Conservation (phyloP, 2,888 invertebrate species). For the Ichneumoninae sp. region DNA sequence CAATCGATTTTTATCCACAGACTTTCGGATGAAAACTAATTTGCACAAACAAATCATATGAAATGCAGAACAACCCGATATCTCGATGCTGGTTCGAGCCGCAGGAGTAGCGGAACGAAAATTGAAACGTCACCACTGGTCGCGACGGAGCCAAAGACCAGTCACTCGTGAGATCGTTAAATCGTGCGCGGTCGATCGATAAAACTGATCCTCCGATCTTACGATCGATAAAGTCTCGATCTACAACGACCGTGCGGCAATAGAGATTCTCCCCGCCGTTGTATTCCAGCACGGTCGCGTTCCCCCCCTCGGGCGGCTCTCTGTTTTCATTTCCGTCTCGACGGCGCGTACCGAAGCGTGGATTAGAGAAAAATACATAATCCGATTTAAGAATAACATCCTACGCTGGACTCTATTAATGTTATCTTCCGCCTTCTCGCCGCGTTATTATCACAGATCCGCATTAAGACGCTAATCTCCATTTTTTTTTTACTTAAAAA, state of each 20-base stretch:
- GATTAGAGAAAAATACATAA: conserved; percentile 45
- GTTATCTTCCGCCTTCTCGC: conserved; percentile 52
- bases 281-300: background rate
- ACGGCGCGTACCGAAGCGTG: background rate
- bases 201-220: conserved; percentile 43
- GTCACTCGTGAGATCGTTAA: conserved; percentile 46
- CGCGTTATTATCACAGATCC: conserved; percentile 66
- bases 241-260: conserved; percentile 34
- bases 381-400: conserved; percentile 39
- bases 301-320: background rate
- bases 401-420: conserved; percentile 59
- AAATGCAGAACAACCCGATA: no score
- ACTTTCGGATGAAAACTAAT: no score
- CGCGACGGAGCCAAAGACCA: conserved; percentile 17
- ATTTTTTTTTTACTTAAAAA: background rate
- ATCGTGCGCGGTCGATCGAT: conserved; percentile 47
- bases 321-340: conserved; percentile 12
- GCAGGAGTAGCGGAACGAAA: conserved; percentile 35
- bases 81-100: background rate
- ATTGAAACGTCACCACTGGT: conserved; percentile 50
- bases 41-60: no score
- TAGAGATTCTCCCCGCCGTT: conserved; percentile 20
- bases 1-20: background rate
- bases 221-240: conserved; percentile 48
- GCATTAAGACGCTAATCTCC: conserved; percentile 31